Percentiles rank a stretch among this genome's conserved stretches.
These are phyloP conservation scores for Nephrotoma guestfalica DNA, from an alignment of 2,888 invertebrate genomes.

Conservation along the genomic window DNA sequence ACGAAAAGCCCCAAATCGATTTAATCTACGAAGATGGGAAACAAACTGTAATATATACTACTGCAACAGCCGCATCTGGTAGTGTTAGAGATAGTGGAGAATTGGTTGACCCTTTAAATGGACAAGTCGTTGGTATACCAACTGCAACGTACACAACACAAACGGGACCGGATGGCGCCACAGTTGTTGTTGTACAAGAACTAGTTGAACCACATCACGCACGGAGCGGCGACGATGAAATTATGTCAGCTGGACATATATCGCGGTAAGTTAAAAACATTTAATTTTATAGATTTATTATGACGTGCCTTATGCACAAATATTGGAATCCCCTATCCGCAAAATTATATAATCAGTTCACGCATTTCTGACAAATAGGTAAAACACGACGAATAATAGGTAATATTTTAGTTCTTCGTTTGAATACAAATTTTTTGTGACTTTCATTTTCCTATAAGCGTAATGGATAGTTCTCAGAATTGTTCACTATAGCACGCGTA, in stretches of 20 bases:
- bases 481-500: background rate
- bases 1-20: slow-evolving; percentile 48
- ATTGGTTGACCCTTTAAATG: slow-evolving; percentile 19
- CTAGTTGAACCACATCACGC: slow-evolving; percentile 4
- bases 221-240: background rate
- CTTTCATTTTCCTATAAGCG: background rate
- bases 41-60: slow-evolving; percentile 71
- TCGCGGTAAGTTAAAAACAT: slow-evolving; percentile 27
- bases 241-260: slow-evolving; percentile 20
- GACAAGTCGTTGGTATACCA: slow-evolving; percentile 28
- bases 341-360: background rate
- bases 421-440: background rate
- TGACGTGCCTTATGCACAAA: background rate
- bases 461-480: background rate
- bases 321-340: background rate
- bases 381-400: background rate
- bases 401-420: background rate
- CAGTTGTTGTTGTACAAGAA: slow-evolving; percentile 28
- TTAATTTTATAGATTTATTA: background rate
- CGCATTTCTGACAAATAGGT: background rate
- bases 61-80: slow-evolving; percentile 33
- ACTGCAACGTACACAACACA: slow-evolving; percentile 28
- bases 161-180: slow-evolving; percentile 21
- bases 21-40: slow-evolving; percentile 73
- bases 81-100: slow-evolving; percentile 21